Base-by-base conservation (phyloP, 2,888 invertebrate species). In the Galerucella pusilla region DNA sequence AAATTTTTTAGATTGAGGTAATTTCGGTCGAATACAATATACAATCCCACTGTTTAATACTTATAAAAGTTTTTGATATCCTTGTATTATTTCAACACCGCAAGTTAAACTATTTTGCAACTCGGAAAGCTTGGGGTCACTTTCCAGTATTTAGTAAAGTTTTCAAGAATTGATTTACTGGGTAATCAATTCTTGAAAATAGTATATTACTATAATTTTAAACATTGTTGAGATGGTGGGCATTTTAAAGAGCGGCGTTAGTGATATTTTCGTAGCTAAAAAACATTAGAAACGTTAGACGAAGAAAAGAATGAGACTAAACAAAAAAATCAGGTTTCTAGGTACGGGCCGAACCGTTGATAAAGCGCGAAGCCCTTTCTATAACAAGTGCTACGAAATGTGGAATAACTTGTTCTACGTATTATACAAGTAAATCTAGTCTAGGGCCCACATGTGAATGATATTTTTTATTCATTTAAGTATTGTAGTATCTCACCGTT, bases 311-410 rank as follows among this genome's bases (percentile, higher is more conserved):
- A 66, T 52, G 66, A 68, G 61, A 28, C 64, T 49, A 68, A 54
- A 71, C 52, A 67, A 63, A 71, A 71, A 75, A 75, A 75, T 75
- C 75, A 71, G 75, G 75, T 75, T 75, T 75, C 75, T 71, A 75
- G 64, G 75, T 75, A 75, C 71, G 75, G 75, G 75, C 75, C 75
- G 71, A 63, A 71, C 75, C 75, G 71, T 71, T 75, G 75, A 75
- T 61, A 73, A 42, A 35, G 45, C 67, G 67, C 67, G 49, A 67
- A 61, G 67, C 45, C 75, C 71, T 71, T 75, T 63, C 45, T 25
- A 75, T 70, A 68, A 71, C 75, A 75, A 75, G 75, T 75, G 75
- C 71, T 67, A 70, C 49, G 20, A 64, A 75, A 71, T 75, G 68
- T 71, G 60, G 75, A 71, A 67, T 64, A 75, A 75, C 75, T 75